Evolutionary conservation across 1,140 invertebrate genomes (phyloP).

Genomic region (Drosophila pachea): DNA sequence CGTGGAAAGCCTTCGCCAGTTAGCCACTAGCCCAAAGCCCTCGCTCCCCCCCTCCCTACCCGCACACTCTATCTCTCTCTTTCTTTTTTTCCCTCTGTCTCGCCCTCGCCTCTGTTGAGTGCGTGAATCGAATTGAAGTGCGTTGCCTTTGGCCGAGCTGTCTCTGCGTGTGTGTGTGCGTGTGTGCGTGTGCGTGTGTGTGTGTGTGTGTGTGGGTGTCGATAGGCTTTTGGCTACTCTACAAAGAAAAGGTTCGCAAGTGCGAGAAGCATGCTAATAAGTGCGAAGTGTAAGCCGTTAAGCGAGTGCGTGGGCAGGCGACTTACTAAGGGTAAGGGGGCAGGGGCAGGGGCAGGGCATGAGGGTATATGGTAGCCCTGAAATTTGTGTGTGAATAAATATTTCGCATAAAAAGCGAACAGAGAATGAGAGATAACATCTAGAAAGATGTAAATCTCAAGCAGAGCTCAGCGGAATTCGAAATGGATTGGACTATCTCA

Average conservation of each 20-base stretch:
- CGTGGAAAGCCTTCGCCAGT: constrained; percentile 64
- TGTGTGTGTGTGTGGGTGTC: constrained; percentile 10
- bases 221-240: constrained; percentile 16
- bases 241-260: constrained; percentile 16
- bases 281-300: constrained; percentile 7
- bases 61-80: no score
- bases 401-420: neutral
- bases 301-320: neutral
- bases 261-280: constrained; percentile 30
- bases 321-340: neutral
- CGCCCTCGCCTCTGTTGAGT: constrained; percentile 1
- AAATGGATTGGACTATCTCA: no score
- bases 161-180: neutral
- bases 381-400: neutral
- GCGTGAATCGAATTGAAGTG: constrained; percentile 33
- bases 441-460: neutral
- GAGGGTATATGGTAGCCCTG: no score
- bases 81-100: neutral
- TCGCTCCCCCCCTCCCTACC: neutral
- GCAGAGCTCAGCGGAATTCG: no score
- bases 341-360: no score
- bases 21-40: neutral
- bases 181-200: neutral
- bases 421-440: neutral
- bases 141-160: constrained; percentile 7